phyloP scores from a whole-genome alignment of 1,140 invertebrate species.

The Ips nitidus region DNA sequence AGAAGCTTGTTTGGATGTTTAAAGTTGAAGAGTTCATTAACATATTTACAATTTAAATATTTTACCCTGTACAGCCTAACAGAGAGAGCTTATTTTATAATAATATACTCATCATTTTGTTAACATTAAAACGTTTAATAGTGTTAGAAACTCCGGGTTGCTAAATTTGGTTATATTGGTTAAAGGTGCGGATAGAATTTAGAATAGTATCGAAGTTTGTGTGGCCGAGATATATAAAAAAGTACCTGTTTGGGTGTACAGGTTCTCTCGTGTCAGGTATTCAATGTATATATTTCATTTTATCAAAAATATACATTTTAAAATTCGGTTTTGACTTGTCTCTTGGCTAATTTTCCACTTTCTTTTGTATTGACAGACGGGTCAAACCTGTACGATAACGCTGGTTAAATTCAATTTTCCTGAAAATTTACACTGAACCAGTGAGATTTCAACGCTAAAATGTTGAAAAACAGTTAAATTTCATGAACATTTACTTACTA shows the following conservation, averaged over 20 bases:
- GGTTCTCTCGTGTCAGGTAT: constrained; percentile 16
- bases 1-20: background rate
- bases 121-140: background rate
- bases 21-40: background rate
- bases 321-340: constrained; percentile 38
- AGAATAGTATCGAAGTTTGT: background rate
- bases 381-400: too few species aligned
- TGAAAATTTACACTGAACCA: too few species aligned
- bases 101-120: constrained; percentile 8
- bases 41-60: background rate
- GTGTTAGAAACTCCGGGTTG: too few species aligned
- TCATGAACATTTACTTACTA: too few species aligned
- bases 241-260: too few species aligned
- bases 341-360: constrained; percentile 13
- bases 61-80: constrained; percentile 32
- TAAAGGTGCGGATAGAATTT: background rate
- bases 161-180: background rate
- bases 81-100: constrained; percentile 6
- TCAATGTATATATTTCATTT: constrained; percentile 33
- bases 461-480: too few species aligned
- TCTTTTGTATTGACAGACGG: too few species aligned
- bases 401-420: too few species aligned
- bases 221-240: background rate
- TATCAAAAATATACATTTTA: constrained; percentile 40
- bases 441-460: too few species aligned